Conservation (phyloP, 2,888 invertebrate species). For the Pecten maximus region DNA sequence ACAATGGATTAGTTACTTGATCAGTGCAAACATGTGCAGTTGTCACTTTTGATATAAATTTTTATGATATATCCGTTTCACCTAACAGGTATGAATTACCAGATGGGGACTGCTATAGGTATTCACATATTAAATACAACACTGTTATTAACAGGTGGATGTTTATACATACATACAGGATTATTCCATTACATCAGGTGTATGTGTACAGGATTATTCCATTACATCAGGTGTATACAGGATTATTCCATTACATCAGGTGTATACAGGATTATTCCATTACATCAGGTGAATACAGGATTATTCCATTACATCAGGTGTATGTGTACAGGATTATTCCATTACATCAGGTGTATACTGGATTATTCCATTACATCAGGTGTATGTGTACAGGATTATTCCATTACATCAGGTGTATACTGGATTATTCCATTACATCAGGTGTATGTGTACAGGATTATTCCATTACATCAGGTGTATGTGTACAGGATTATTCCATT, state of each 20-base stretch:
- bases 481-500: too few relatives aligned
- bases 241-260: neutral
- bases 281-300: neutral
- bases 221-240: neutral
- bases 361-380: neutral
- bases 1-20: neutral
- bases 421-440: too few relatives aligned
- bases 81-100: neutral
- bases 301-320: too few relatives aligned
- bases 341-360: neutral
- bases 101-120: neutral
- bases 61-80: neutral
- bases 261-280: neutral
- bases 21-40: neutral
- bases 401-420: neutral
- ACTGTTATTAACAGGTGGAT: too few relatives aligned
- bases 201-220: neutral
- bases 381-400: neutral
- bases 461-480: too few relatives aligned
- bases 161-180: too few relatives aligned
- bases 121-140: too few relatives aligned
- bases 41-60: neutral
- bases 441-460: too few relatives aligned
- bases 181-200: too few relatives aligned
- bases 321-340: neutral